phyloP scores from a whole-genome alignment of 2,113 vertebrate species.

The Procavia capensis region DNA sequence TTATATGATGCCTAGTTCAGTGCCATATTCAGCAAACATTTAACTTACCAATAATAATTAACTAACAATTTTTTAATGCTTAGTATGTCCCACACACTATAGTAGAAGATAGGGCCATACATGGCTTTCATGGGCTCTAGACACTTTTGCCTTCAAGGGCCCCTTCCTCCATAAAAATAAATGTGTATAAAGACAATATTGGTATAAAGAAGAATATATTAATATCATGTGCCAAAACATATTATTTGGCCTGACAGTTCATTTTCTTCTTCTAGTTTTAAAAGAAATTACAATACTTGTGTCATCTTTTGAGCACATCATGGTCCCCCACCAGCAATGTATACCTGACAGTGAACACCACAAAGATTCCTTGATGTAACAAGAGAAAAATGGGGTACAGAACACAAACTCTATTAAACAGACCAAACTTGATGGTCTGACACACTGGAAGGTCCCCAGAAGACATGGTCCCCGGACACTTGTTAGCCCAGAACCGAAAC shows the following conservation, averaged over 20 bases:
- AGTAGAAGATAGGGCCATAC: neutral
- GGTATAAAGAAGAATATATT: neutral
- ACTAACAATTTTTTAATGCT: neutral
- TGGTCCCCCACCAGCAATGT: too few relatives aligned
- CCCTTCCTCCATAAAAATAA: neutral
- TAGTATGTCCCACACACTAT: too few relatives aligned
- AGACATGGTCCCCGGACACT: too few relatives aligned
- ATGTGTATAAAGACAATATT: neutral
- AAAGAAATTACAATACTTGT: conserved; percentile 7
- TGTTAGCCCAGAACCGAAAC: too few relatives aligned
- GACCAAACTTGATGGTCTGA: too few relatives aligned
- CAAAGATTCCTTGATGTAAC: too few relatives aligned
- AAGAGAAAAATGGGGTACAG: too few relatives aligned
- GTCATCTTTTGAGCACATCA: neutral
- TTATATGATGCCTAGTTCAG: neutral
- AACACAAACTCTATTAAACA: too few relatives aligned
- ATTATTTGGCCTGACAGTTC: neutral
- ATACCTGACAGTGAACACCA: too few relatives aligned
- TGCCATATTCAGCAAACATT: neutral
- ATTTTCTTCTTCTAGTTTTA: neutral
- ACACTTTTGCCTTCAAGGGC: neutral
- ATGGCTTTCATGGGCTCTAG: neutral
- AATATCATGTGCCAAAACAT: neutral
- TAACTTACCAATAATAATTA: neutral
- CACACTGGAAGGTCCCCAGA: too few relatives aligned